Percentiles rank a stretch among this genome's conserved stretches.
These are phyloP conservation scores for Plebejus melissa DNA, from an alignment of 2,888 invertebrate genomes.

Conservation along the genomic window DNA sequence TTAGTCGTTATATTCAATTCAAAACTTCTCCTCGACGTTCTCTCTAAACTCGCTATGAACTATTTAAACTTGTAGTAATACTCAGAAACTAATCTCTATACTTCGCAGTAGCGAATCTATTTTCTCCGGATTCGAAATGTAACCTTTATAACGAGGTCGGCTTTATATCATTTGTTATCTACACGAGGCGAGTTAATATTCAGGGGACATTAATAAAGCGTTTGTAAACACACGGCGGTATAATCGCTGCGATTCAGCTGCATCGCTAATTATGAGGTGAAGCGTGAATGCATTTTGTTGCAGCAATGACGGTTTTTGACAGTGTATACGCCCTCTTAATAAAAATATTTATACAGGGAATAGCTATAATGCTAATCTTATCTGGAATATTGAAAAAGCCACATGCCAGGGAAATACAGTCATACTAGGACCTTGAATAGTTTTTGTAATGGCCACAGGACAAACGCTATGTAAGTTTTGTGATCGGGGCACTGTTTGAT, in stretches of 20 bases:
- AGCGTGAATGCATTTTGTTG: background rate
- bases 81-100: background rate
- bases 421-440: too few species aligned
- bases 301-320: too few species aligned
- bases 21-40: background rate
- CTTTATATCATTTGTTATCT: constrained; percentile 18
- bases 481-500: too few species aligned
- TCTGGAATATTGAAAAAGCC: too few species aligned
- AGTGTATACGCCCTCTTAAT: too few species aligned
- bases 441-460: too few species aligned
- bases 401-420: too few species aligned
- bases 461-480: too few species aligned
- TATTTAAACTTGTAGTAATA: background rate
- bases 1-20: background rate
- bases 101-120: background rate
- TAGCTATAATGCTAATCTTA: too few species aligned
- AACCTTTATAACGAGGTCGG: constrained; percentile 9
- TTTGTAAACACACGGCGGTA: constrained; percentile 7
- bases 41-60: background rate
- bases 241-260: background rate
- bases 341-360: too few species aligned
- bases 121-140: constrained; percentile 17
- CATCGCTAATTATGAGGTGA: background rate
- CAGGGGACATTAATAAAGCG: constrained; percentile 11
- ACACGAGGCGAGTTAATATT: constrained; percentile 10